Conservation (phyloP, 1,140 invertebrate genomes). For the Dufourea novaeangliae region DNA sequence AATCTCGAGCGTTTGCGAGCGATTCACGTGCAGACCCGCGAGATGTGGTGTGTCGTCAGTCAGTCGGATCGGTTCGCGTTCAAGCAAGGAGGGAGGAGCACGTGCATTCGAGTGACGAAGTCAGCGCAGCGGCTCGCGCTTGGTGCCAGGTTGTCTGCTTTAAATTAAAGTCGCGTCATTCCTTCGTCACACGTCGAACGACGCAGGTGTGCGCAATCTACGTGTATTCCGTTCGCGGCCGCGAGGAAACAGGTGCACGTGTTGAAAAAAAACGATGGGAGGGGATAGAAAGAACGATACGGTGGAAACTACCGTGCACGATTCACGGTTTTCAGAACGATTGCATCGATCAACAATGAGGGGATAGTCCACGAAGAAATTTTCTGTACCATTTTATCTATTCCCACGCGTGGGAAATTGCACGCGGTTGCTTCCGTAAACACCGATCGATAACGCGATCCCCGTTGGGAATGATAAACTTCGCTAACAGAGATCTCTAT, state of each 20-base stretch:
- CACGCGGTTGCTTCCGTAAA: not conserved
- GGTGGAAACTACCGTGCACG: not conserved
- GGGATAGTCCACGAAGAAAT: not conserved
- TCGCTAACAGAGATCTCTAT: not conserved
- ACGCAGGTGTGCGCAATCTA: too few species aligned
- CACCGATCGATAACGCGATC: constrained; percentile 1
- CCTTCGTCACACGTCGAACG: not conserved
- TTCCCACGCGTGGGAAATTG: not conserved
- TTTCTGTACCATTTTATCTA: not conserved
- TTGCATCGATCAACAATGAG: not conserved
- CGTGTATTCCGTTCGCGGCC: not conserved
- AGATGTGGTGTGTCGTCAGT: too few species aligned
- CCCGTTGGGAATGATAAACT: not conserved
- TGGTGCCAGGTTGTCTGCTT: constrained; percentile 2
- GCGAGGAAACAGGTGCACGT: not conserved
- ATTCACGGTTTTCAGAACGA: not conserved
- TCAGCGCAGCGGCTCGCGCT: not conserved
- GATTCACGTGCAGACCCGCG: not conserved
- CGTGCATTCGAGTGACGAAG: not conserved
- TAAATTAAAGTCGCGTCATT: not conserved
- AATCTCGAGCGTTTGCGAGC: not conserved
- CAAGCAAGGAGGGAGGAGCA: too few species aligned
- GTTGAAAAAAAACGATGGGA: not conserved
- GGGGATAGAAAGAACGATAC: not conserved
- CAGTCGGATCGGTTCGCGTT: too few species aligned